These are phyloP conservation scores for Phrynosoma platyrhinos DNA, from an alignment of 2,113 vertebrate species.

Conservation along the genomic window DNA sequence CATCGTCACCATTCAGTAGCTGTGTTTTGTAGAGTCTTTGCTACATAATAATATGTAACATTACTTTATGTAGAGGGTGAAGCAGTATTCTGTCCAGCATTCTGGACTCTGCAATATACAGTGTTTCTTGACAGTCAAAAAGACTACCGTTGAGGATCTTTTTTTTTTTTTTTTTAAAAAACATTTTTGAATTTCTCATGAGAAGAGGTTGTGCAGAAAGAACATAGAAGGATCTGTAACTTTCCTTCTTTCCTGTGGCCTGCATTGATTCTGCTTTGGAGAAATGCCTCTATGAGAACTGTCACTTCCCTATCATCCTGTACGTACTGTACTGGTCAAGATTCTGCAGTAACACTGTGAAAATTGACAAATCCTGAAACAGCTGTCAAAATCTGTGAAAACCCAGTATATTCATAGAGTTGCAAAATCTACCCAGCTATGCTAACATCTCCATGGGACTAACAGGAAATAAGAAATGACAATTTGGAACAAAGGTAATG, in stretches of 20 bases:
- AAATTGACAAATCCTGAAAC: not conserved
- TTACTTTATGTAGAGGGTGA: too few species aligned
- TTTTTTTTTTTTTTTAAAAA: too few species aligned
- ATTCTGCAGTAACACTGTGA: not conserved
- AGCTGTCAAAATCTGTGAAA: constrained; percentile 18
- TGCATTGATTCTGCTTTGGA: not conserved
- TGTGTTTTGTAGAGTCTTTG: too few species aligned
- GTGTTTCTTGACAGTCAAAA: not conserved
- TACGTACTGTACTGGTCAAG: not conserved
- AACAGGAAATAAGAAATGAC: not conserved
- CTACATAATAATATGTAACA: too few species aligned
- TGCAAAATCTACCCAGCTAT: constrained; percentile 16
- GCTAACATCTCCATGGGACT: not conserved
- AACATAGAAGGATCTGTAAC: not conserved
- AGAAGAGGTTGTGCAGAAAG: too few species aligned
- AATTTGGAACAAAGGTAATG: not conserved
- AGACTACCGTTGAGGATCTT: not conserved
- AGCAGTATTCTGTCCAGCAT: not conserved
- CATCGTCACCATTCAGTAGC: too few species aligned
- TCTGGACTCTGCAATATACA: not conserved
- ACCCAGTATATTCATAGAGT: not conserved
- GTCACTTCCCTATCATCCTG: not conserved
- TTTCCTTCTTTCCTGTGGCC: not conserved
- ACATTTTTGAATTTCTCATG: not conserved
- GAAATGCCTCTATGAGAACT: not conserved